Evolutionary conservation across 2,888 invertebrate species (phyloP), one percentile per base, ranked within the genome.

Genomic region (Netelia virgata): DNA sequence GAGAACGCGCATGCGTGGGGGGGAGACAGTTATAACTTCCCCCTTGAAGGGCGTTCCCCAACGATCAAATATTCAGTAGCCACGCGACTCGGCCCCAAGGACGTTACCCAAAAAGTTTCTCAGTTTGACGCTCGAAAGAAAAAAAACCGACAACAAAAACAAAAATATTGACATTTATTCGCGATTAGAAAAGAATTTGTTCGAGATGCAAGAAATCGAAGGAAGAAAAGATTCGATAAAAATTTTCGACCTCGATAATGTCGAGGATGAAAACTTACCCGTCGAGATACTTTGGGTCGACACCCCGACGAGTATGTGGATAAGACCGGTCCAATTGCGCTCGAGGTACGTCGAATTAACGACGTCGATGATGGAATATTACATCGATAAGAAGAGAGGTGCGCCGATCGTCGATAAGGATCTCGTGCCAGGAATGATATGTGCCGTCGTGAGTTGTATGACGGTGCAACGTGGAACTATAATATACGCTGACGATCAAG

Each of bases 281-380:
- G 76, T 81, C n/a, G 55, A 73, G 47, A 47, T 84, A 64, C 53
- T 82, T 18, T 41, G 16, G 14, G 73, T 70, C 41, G 74, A 84
- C 23, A 69, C 69, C 47, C 73, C 84, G 3, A 36, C 77, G 68
- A 78, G 74, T 16, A 69, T 84, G 14, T 84, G 84, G 84, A 69
- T 84, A 50, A 81, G 74, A 41, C 84, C 84, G 9, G 18, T 10
- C n/a, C 36, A 70, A 59, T 20, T 64, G n/a, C 69, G 14, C 10
- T 14, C 43, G 0, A 10, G 23, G 3, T 77, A 74, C 57, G 11
- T 43, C 14, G 53, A 57, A 41, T 63, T 82, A 0, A 36, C 36
- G 5, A 10, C 9, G 10, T 63, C 78, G 14, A 69, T 84, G 75
- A 74, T 55, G n/a, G 57, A 14, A 43, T 69, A 66, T 64, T 82